Conservation (phyloP, 2,113 vertebrate genomes). For the Cynocephalus volans region DNA sequence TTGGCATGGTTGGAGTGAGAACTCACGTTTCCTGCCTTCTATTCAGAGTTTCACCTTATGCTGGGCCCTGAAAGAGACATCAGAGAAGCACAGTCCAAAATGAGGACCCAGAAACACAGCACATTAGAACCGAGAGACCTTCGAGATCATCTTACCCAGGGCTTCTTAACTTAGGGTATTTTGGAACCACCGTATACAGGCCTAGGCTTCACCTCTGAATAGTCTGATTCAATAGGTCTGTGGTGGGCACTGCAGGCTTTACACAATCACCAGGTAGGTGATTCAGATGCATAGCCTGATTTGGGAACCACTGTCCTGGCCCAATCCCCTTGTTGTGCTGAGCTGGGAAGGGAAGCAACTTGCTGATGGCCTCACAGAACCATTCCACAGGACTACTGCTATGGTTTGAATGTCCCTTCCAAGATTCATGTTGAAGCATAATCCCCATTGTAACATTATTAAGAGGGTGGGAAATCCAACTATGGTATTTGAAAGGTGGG, state of each 20-base stretch:
- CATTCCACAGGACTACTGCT: too few relatives aligned
- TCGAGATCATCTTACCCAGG: not conserved
- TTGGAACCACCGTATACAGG: fast-evolving
- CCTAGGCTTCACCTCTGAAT: not conserved
- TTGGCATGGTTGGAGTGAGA: not conserved
- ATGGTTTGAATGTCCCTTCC: too few relatives aligned
- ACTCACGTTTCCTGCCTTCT: not conserved
- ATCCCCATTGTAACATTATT: too few relatives aligned
- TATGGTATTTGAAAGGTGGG: too few relatives aligned
- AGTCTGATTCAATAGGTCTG: not conserved
- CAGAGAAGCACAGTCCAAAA: not conserved
- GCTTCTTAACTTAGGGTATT: not conserved
- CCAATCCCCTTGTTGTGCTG: not conserved
- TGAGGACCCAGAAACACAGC: not conserved
- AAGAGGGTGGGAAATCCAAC: too few relatives aligned
- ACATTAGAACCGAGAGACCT: not conserved
- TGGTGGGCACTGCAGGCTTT: not conserved
- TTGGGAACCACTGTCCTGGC: not conserved
- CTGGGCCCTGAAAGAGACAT: not conserved
- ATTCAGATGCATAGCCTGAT: not conserved
- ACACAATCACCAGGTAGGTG: not conserved
- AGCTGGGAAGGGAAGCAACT: not conserved
- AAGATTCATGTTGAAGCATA: too few relatives aligned
- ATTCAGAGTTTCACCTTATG: not conserved
- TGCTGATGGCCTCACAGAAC: not conserved